A percentile compares a stretch with the other conserved stretches of the same genome.
These are phyloP conservation scores for Pangasius krempfi DNA, from an alignment of 2,797 vertebrate genomes.

Conservation along the genomic window DNA sequence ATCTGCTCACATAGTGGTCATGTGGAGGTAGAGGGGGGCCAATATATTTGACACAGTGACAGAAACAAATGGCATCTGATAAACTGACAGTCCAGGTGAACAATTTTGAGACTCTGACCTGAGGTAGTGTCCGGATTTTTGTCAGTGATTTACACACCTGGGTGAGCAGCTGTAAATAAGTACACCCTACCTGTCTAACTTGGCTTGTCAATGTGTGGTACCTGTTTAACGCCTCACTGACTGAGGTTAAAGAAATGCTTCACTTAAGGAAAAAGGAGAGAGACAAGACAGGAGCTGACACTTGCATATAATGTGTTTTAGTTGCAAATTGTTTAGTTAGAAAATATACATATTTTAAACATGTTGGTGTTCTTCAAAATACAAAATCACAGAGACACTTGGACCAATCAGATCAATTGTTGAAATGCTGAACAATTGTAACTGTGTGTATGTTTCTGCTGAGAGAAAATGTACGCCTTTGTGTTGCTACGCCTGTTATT, in stretches of 20 bases:
- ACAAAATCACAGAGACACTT: background rate
- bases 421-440: no score
- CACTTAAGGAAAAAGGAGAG: background rate
- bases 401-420: background rate
- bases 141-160: slow-evolving; percentile 60
- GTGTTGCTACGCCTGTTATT: background rate
- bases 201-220: slow-evolving; percentile 26
- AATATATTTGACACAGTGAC: background rate
- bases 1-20: no score
- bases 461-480: background rate
- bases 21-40: background rate
- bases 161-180: slow-evolving; percentile 67
- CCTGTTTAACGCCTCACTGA: slow-evolving; percentile 34
- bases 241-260: background rate
- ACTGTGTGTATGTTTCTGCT: no score
- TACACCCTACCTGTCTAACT: slow-evolving; percentile 65
- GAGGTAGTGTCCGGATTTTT: background rate
- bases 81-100: background rate
- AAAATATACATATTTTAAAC: background rate
- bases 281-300: background rate
- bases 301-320: background rate
- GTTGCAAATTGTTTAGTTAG: background rate
- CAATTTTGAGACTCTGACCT: background rate
- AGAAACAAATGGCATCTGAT: background rate
- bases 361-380: background rate